phyloP scores from a whole-genome alignment of 2,888 invertebrate species.

The Sacculina carcini region DNA sequence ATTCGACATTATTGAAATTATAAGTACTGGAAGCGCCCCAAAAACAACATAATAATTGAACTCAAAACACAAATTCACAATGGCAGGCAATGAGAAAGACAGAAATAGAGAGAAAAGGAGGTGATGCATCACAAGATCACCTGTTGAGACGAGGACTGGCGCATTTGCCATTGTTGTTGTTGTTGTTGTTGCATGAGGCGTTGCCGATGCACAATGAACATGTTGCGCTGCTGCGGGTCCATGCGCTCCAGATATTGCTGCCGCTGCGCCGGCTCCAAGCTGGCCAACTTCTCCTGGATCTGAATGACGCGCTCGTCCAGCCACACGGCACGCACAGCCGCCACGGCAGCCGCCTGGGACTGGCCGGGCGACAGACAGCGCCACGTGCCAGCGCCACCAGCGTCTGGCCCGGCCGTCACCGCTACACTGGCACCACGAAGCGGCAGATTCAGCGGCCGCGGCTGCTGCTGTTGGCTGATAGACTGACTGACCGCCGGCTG shows the following conservation, averaged over 20 bases:
- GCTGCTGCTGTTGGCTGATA: background rate
- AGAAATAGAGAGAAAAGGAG: no score
- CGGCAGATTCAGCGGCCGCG: background rate
- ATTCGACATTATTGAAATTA: no score
- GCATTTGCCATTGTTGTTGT: background rate
- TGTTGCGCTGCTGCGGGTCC: conserved; percentile 1
- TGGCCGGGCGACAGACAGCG: background rate
- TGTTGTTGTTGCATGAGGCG: background rate
- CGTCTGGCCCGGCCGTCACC: background rate
- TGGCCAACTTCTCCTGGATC: background rate
- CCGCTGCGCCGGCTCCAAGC: background rate
- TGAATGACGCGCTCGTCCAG: background rate
- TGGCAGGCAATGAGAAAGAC: no score
- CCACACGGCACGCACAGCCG: background rate
- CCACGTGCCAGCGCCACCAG: background rate
- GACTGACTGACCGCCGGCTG: background rate
- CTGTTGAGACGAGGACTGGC: no score
- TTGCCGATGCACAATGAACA: background rate
- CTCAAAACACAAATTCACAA: no score
- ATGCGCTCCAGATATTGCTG: background rate
- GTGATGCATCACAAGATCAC: no score
- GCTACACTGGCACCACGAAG: background rate
- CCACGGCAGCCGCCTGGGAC: no score
- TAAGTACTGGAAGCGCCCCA: no score
- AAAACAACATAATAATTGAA: no score